Base-by-base conservation (phyloP, 2,113 vertebrate genomes). In the Ellobius talpinus region DNA sequence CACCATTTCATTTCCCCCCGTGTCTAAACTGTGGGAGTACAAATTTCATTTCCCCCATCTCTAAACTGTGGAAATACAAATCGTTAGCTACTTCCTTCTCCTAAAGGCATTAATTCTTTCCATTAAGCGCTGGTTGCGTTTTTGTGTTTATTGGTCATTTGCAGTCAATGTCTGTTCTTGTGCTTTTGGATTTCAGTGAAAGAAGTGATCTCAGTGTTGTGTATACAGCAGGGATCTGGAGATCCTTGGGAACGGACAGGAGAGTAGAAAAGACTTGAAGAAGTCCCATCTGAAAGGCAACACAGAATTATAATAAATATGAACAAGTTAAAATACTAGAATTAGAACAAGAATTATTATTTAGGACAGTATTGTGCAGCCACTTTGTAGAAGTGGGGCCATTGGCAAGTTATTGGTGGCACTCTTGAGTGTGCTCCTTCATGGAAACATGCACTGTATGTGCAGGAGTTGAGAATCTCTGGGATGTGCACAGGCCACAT, bases 401-500 rank as follows among this genome's bases (percentile, higher is more conserved):
- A 14, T 9, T 3, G 0, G 5, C 5, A 45, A n/a, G 17, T 68
- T 70, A 26, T n/a, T 68, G 91, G 86, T 61, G 12, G 63, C 21
- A 33, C 12, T 61, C 39, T 66, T 70, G 55, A 58, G 3, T 72
- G 58, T 92, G 4, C 88, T 82, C 73, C 63, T 91, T 89, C 87
- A 5, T 52, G 6, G 74, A 45, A 82, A 33, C 13, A 39, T 61
- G 79, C 63, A 55, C 42, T 36, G 52, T 33, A 29, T 36, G 26
- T 6, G 65, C 45, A 82, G 11, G 5, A 23, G 29, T 66, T 52
- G 39, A 89, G 72, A 65, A 9, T 5, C 31, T 52, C n/a, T 84
- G 14, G 21, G 8, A 45, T 7, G 1, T 1, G 14, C 42, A 11
- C 39, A 0, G 4, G 24, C n/a, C 1, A 5, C 23, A 33, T 31